Percentiles rank a stretch among this genome's conserved stretches.
Evolutionary conservation across 2,888 invertebrate species (phyloP).

Genomic region (Dione juno): DNA sequence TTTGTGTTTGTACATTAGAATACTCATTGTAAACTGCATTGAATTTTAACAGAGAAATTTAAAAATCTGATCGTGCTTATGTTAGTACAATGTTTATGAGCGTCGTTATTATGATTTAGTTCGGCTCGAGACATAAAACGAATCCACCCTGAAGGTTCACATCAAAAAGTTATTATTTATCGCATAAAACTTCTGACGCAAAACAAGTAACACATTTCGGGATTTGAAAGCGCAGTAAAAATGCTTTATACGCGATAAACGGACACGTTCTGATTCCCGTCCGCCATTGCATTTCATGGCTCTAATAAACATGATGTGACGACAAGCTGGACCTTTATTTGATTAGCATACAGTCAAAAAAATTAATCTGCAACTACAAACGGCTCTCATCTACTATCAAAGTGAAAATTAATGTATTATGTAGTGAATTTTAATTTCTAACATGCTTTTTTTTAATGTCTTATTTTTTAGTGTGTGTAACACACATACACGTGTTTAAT

Average conservation of each 20-base stretch:
- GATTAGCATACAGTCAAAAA: constrained; percentile 12
- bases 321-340: constrained; percentile 31
- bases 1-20: too few species aligned
- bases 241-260: constrained; percentile 51
- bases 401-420: background rate
- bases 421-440: too few species aligned
- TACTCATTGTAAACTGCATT: too few species aligned
- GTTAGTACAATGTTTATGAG: constrained; percentile 23
- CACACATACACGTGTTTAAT: too few species aligned
- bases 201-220: constrained; percentile 64
- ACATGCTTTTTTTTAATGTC: too few species aligned
- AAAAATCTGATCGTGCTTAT: background rate
- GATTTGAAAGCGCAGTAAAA: constrained; percentile 61
- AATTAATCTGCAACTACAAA: background rate
- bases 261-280: constrained; percentile 43
- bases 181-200: constrained; percentile 70
- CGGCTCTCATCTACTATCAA: background rate
- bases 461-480: too few species aligned
- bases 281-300: constrained; percentile 35
- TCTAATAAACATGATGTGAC: constrained; percentile 34
- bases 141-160: constrained; percentile 53
- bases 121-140: constrained; percentile 59
- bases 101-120: constrained; percentile 40
- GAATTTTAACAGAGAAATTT: background rate
- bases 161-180: constrained; percentile 75